Evolutionary conservation across 2,797 vertebrate genomes (phyloP), one percentile per base, ranked within the genome.

Genomic region (Acipenser ruthenus): DNA sequence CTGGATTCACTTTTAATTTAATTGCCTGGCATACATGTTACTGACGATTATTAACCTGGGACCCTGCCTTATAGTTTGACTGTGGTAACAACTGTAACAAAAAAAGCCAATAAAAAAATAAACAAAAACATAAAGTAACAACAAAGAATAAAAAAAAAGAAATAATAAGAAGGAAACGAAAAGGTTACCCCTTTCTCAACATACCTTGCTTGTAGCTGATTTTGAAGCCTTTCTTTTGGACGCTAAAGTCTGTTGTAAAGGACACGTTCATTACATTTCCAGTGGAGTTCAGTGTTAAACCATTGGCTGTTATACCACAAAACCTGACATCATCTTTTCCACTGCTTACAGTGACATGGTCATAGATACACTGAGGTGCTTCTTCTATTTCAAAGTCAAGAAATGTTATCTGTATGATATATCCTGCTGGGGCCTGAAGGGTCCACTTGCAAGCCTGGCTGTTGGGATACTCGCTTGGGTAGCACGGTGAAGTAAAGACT

Each of bases 361-460:
- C 96, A 74, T 98, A 99, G 81, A 94, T 94, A 86, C 96, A 99
- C 72, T 90, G 88, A 0, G 85, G 89, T 52, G 93, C 94, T 85
- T 98, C 95, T 84, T 98, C 96, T 66, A 99, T 88, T 66, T 98
- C 92, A 58, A 99, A 99, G 86, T 98, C 95, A 6, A 88, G 83
- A 80, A 99, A 98, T 2, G 91, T 91, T 71, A 98, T 86, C 79
- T 96, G 95, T 77, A 98, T 83, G 82, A 97, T 89, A 85, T 87
- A 96, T 79, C 95, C 96, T 0, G 87, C 69, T 1, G 96, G 95
- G 4, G 96, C 95, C 78, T 82, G 88, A 73, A 99, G 79, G 68
- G 79, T 92, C 96, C 96, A 99, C 55, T 68, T 82, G 80, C 96
- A 99, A 0, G 80, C 71, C 77, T 90, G 88, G 13, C 85, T 90